These are phyloP conservation scores for Poeciliopsis prolifica DNA, from an alignment of 2,113 vertebrate species.

Conservation along the genomic window DNA sequence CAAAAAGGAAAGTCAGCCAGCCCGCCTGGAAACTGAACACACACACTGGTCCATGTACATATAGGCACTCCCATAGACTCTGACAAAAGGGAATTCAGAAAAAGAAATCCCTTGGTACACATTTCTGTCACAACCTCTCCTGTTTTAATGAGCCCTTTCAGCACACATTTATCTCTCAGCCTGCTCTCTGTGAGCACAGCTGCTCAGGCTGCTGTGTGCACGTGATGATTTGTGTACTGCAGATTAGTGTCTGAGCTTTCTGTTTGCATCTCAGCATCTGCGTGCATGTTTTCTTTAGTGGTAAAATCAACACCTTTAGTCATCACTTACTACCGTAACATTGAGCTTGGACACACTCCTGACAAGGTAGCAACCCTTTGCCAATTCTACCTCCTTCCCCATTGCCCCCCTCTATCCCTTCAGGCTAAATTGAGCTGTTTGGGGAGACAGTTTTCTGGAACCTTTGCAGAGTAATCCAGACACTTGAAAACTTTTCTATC, in stretches of 20 bases:
- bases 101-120: conserved; percentile 65
- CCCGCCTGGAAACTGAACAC: conserved; percentile 57
- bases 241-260: conserved; percentile 57
- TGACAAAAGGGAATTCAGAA: conserved; percentile 39
- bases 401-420: conserved; percentile 22
- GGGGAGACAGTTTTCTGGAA: conserved; percentile 58
- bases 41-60: conserved; percentile 19
- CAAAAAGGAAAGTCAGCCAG: conserved; percentile 51
- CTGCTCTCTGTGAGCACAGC: conserved; percentile 69
- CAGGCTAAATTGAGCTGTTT: conserved; percentile 63
- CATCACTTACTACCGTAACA: conserved; percentile 46
- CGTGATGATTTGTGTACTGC: conserved; percentile 52
- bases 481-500: conserved; percentile 40
- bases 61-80: conserved; percentile 15
- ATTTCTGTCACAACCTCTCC: conserved; percentile 70
- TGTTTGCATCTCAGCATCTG: conserved; percentile 50
- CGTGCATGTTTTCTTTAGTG: conserved; percentile 49
- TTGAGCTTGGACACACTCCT: conserved; percentile 55
- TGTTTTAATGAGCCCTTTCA: conserved; percentile 71
- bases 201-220: conserved; percentile 52
- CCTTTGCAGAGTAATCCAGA: conserved; percentile 21
- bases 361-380: conserved; percentile 37
- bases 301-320: conserved; percentile 43
- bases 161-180: conserved; percentile 61
- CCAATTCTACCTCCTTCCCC: conserved; percentile 23